Percentiles rank a stretch among this genome's conserved stretches.
phyloP scores from a whole-genome alignment of 2,888 invertebrate species.

The Cataglyphis livida region DNA sequence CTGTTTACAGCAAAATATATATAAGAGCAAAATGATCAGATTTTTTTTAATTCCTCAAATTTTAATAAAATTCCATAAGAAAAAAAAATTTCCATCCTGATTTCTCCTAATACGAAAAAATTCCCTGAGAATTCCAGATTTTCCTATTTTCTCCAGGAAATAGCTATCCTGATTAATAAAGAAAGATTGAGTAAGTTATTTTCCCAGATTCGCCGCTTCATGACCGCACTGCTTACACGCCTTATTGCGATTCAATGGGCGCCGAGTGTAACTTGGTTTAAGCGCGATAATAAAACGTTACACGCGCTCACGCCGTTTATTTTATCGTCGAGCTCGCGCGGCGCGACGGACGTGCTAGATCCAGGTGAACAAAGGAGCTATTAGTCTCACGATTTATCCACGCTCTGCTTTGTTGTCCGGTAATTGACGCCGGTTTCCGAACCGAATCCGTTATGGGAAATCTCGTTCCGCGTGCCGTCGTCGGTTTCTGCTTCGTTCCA shows the following conservation, averaged over 20 bases:
- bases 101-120: too few relatives aligned
- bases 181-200: conserved; percentile 11
- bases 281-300: conserved; percentile 41
- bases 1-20: too few relatives aligned
- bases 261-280: conserved; percentile 52
- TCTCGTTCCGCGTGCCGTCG: not conserved
- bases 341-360: conserved; percentile 39
- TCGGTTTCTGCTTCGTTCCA: conserved; percentile 23
- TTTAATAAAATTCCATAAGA: too few relatives aligned
- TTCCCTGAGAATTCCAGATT: too few relatives aligned
- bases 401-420: conserved; percentile 59
- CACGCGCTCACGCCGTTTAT: conserved; percentile 53
- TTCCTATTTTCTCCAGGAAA: too few relatives aligned
- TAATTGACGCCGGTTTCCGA: conserved; percentile 64
- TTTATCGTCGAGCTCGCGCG: conserved; percentile 61
- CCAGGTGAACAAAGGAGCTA: conserved; percentile 66
- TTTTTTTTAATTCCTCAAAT: too few relatives aligned
- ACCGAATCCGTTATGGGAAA: conserved; percentile 64
- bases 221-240: conserved; percentile 37
- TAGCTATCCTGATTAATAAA: too few relatives aligned
- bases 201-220: not conserved
- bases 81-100: too few relatives aligned
- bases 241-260: conserved; percentile 46
- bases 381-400: conserved; percentile 59
- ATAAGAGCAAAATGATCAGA: too few relatives aligned